Conservation (phyloP, 2,888 invertebrate genomes). For the Elaeidobius kamerunicus region DNA sequence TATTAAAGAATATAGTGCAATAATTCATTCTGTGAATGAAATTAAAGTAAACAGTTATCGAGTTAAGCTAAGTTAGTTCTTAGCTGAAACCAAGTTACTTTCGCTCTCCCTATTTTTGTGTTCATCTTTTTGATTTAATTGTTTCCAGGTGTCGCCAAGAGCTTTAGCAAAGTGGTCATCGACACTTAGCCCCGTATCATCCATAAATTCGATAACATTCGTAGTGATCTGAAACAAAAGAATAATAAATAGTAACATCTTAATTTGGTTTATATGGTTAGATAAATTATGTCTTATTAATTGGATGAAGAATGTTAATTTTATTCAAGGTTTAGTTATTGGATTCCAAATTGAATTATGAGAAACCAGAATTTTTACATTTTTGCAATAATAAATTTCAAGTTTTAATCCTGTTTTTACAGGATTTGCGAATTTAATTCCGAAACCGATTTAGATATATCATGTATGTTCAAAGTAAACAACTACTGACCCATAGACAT, state of each 20-base stretch:
- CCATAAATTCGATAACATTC: slow-evolving; percentile 54
- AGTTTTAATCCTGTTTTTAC: too few species aligned
- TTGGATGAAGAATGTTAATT: too few species aligned
- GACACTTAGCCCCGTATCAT: slow-evolving; percentile 65
- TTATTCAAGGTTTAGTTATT: too few species aligned
- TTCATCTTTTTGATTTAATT: slow-evolving; percentile 64
- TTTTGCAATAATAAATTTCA: too few species aligned
- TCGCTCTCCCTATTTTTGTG: slow-evolving; percentile 46
- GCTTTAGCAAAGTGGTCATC: slow-evolving; percentile 94
- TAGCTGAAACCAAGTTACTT: slow-evolving; percentile 42
- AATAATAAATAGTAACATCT: too few species aligned
- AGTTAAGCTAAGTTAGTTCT: slow-evolving; percentile 15
- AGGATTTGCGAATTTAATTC: too few species aligned
- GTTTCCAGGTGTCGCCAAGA: slow-evolving; percentile 79
- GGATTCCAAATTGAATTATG: too few species aligned
- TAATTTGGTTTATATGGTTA: neutral
- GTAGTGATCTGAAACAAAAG: slow-evolving; percentile 25
- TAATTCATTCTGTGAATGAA: neutral
- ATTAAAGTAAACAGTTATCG: neutral
- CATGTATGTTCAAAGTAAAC: too few species aligned
- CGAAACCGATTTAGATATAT: too few species aligned
- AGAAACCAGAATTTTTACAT: too few species aligned
- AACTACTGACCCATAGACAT: too few species aligned
- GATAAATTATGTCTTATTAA: too few species aligned
- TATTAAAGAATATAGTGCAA: neutral